phyloP scores from a whole-genome alignment of 2,113 vertebrate species.

The Menidia beryllina region DNA sequence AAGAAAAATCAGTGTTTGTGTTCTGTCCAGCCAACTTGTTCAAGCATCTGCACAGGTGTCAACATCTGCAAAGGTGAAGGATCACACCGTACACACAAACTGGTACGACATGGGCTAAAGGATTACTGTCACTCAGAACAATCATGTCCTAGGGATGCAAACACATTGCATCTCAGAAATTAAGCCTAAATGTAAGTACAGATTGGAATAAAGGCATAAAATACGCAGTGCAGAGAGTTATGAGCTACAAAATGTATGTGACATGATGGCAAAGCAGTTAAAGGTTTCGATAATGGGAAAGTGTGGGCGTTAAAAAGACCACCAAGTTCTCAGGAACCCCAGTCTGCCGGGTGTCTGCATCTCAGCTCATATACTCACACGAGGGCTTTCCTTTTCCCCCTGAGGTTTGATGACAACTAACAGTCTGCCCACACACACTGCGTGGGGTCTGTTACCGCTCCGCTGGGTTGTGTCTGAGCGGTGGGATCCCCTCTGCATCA shows the following conservation, averaged over 20 bases:
- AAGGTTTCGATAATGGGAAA: constrained; percentile 21
- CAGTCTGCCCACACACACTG: constrained; percentile 32
- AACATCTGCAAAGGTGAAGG: constrained; percentile 1
- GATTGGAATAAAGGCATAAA: neutral
- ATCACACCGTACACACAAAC: too few species aligned
- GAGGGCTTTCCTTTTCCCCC: constrained; percentile 53
- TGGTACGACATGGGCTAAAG: too few species aligned
- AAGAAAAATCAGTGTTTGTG: neutral
- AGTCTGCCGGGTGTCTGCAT: neutral
- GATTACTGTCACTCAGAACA: too few species aligned
- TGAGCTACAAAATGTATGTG: neutral
- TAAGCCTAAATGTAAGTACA: neutral
- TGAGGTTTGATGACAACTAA: constrained; percentile 37
- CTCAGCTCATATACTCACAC: constrained; percentile 16
- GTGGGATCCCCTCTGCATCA: constrained; percentile 41
- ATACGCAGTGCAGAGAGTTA: constrained; percentile 1
- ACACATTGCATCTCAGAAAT: constrained; percentile 1
- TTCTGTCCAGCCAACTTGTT: neutral
- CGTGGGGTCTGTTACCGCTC: constrained; percentile 37
- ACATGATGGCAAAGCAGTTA: constrained; percentile 22
- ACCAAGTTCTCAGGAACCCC: constrained; percentile 26
- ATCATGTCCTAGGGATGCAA: neutral
- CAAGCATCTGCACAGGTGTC: neutral
- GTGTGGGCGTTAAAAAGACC: constrained; percentile 55
- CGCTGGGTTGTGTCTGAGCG: constrained; percentile 1